phyloP scores from a whole-genome alignment of 2,888 invertebrate genomes.

The Drosophila atroscutellata region DNA sequence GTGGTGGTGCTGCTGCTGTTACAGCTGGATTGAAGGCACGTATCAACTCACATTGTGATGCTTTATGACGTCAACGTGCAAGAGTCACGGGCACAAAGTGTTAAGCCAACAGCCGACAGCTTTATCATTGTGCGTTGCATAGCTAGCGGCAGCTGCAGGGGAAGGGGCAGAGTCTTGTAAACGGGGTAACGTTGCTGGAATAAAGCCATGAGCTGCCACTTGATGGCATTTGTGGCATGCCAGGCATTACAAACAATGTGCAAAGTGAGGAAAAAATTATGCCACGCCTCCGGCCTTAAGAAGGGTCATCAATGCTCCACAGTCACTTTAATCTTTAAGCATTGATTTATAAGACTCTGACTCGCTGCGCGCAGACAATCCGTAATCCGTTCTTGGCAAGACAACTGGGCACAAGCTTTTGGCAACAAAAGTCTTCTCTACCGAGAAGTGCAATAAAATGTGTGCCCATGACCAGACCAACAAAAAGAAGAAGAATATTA shows the following conservation, averaged over 20 bases:
- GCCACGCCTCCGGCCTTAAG: constrained; percentile 27
- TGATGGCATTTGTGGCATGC: constrained; percentile 63
- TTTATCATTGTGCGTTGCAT: constrained; percentile 57
- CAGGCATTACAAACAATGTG: constrained; percentile 70
- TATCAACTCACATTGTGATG: constrained; percentile 57
- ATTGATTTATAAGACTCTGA: constrained; percentile 73
- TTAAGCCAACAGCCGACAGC: constrained; percentile 68
- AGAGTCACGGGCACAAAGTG: constrained; percentile 57
- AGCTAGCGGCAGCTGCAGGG: not conserved
- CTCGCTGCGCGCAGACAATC: constrained; percentile 57
- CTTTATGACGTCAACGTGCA: constrained; percentile 65
- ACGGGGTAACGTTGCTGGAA: constrained; percentile 43
- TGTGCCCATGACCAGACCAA: constrained; percentile 54
- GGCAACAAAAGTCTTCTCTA: constrained; percentile 49
- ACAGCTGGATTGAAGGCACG: constrained; percentile 72
- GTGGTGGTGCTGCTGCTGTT: not conserved
- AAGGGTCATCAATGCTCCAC: constrained; percentile 41
- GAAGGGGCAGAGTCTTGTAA: constrained; percentile 8
- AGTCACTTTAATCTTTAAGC: constrained; percentile 73
- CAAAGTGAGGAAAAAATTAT: constrained; percentile 56
- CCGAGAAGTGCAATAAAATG: constrained; percentile 69
- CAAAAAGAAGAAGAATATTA: constrained; percentile 21
- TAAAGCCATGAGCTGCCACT: constrained; percentile 57
- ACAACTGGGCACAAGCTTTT: constrained; percentile 61
- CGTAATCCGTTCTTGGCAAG: constrained; percentile 76